phyloP scores from a whole-genome alignment of 1,140 invertebrate genomes.

The Bombus turneri region DNA sequence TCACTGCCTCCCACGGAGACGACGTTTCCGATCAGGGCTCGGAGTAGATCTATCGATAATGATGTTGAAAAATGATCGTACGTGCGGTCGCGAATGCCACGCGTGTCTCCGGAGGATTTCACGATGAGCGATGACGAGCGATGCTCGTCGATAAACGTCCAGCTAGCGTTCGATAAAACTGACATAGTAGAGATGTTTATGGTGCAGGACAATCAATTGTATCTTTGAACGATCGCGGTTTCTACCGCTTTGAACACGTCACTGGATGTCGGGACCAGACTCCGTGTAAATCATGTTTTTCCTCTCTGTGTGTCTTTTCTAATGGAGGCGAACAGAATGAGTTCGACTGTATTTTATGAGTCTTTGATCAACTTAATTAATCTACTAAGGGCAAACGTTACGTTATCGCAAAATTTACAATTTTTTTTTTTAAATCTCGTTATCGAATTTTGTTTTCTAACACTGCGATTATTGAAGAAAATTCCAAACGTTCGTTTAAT shows the following conservation, averaged over 20 bases:
- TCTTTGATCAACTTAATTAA: background rate
- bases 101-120: slow-evolving; percentile 56
- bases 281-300: slow-evolving; percentile 1
- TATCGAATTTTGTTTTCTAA: too few species aligned
- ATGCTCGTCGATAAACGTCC: slow-evolving; percentile 56
- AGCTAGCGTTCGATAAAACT: slow-evolving; percentile 50
- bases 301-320: background rate
- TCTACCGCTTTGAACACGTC: slow-evolving; percentile 5
- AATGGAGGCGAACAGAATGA: background rate
- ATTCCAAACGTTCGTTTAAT: too few species aligned
- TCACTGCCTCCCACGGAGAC: slow-evolving; percentile 24
- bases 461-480: too few species aligned
- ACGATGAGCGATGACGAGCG: slow-evolving; percentile 59
- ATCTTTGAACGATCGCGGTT: slow-evolving; percentile 24
- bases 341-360: background rate
- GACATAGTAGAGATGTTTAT: slow-evolving; percentile 55
- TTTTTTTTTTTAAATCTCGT: too few species aligned
- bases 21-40: slow-evolving; percentile 46
- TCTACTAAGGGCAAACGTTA: background rate
- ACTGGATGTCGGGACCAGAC: background rate
- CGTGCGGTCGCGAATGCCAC: slow-evolving; percentile 50
- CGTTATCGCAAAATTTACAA: too few species aligned
- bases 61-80: slow-evolving; percentile 62
- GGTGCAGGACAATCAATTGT: slow-evolving; percentile 38
- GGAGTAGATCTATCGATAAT: slow-evolving; percentile 58